phyloP scores from a whole-genome alignment of 2,113 vertebrate species.

The Actenoides lindsayi region DNA sequence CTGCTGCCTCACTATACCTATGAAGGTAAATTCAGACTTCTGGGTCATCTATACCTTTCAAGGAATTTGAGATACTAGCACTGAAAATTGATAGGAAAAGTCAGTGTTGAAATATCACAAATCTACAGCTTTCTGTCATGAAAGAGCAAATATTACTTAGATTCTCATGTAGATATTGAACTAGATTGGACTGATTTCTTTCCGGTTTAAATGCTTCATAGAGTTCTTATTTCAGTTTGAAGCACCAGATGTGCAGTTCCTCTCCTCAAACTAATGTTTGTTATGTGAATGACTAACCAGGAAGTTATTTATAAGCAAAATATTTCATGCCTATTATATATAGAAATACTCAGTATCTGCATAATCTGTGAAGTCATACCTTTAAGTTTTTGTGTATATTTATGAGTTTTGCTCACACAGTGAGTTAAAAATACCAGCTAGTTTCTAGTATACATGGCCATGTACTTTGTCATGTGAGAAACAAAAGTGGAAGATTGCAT shows the following conservation, averaged over 20 bases:
- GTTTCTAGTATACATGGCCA: background rate
- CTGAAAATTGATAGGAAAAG: background rate
- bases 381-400: background rate
- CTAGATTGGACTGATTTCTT: background rate
- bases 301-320: background rate
- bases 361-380: background rate
- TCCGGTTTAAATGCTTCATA: background rate
- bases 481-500: background rate
- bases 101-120: background rate
- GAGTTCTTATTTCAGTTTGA: background rate
- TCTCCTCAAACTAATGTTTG: background rate
- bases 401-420: background rate
- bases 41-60: background rate
- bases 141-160: background rate
- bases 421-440: background rate
- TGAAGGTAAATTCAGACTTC: background rate
- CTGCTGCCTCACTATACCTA: background rate
- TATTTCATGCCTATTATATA: background rate
- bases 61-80: background rate
- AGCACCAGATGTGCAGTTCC: background rate
- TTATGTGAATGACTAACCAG: background rate
- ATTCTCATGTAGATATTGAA: background rate
- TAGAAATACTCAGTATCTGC: background rate
- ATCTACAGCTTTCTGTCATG: background rate
- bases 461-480: background rate